A percentile compares a stretch with the other conserved stretches of the same genome.
phyloP scores from a whole-genome alignment of 2,113 vertebrate genomes.

The Alethe castanea region DNA sequence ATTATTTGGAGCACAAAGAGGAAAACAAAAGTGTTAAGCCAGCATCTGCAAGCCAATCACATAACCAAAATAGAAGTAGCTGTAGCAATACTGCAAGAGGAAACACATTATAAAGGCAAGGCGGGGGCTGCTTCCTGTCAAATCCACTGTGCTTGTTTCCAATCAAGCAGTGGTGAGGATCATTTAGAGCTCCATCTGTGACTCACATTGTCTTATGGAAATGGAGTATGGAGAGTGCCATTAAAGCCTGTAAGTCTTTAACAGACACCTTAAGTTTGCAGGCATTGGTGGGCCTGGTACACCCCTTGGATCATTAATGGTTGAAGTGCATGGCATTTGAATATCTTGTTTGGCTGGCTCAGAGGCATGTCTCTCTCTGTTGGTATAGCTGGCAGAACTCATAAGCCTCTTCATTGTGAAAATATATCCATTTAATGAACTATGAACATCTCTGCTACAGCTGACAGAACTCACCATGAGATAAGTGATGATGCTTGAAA shows the following conservation, averaged over 20 bases:
- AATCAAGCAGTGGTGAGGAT: not conserved
- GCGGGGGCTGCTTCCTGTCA: not conserved
- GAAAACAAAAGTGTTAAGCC: not conserved
- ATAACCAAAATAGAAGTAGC: not conserved
- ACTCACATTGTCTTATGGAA: not conserved
- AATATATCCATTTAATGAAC: not conserved
- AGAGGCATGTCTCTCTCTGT: not conserved
- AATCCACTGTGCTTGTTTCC: not conserved
- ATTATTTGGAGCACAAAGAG: not conserved
- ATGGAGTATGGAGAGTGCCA: not conserved
- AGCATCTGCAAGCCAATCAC: not conserved
- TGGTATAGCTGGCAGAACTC: not conserved
- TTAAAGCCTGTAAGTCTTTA: not conserved
- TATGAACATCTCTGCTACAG: not conserved
- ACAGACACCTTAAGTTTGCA: not conserved
- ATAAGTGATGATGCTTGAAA: not conserved
- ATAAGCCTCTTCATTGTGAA: not conserved
- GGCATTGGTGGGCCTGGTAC: not conserved
- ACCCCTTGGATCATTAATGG: not conserved
- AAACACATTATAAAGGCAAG: not conserved
- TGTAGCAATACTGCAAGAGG: not conserved
- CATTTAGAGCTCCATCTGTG: not conserved
- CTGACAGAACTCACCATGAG: not conserved
- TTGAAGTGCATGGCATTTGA: not conserved
- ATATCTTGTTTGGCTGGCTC: not conserved